A percentile compares a stretch with the other conserved stretches of the same genome.
These are phyloP conservation scores for Acrocera orbiculus DNA, from an alignment of 2,888 invertebrate genomes.

Conservation along the genomic window DNA sequence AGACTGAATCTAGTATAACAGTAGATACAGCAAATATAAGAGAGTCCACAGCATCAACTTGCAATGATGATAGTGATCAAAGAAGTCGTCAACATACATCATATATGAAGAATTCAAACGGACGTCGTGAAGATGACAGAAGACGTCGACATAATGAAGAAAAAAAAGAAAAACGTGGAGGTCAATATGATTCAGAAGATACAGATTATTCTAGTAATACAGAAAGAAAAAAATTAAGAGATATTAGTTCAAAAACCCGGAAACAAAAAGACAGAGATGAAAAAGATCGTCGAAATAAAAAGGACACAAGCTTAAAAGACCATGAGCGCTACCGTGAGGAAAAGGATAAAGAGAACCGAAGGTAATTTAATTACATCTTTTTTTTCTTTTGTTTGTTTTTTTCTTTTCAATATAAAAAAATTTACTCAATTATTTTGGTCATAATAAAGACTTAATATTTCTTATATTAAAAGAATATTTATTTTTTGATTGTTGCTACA, in stretches of 20 bases:
- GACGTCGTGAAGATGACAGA: conserved; percentile 25
- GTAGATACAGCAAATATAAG: conserved; percentile 17
- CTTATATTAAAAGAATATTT: too few relatives aligned
- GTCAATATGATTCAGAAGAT: conserved; percentile 44
- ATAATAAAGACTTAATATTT: too few relatives aligned
- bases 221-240: conserved; percentile 38
- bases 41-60: conserved; percentile 20
- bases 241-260: conserved; percentile 30
- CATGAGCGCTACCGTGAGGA: conserved; percentile 27
- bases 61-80: conserved; percentile 27
- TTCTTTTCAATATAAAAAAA: too few relatives aligned
- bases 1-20: conserved; percentile 15
- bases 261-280: conserved; percentile 26
- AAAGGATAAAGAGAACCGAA: conserved; percentile 22
- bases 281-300: conserved; percentile 21
- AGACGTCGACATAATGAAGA: conserved; percentile 14
- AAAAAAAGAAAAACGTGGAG: conserved; percentile 25
- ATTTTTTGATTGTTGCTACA: too few relatives aligned
- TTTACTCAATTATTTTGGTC: too few relatives aligned
- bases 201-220: conserved; percentile 42
- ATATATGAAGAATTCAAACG: conserved; percentile 11
- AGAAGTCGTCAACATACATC: conserved; percentile 14
- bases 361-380: too few relatives aligned
- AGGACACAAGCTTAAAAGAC: conserved; percentile 17
- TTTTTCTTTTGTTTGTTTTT: too few relatives aligned